Base-by-base conservation (phyloP, 2,888 invertebrate species). In the Holacanthella duospinosa region DNA sequence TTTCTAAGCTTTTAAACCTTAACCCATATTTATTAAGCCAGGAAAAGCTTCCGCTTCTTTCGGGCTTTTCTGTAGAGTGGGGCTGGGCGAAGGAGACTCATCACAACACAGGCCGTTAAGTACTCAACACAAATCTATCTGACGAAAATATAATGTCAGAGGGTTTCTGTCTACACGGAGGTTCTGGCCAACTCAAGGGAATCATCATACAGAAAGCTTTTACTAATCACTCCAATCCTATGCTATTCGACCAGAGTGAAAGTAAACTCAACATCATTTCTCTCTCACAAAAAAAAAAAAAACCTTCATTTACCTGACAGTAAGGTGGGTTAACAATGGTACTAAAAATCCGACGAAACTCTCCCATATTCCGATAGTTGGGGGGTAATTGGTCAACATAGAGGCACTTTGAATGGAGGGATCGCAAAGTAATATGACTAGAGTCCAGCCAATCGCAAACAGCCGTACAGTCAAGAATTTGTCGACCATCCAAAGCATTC, bases 221-320 rank as follows among this genome's bases (percentile, higher is more conserved):
- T n/a, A n/a, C n/a, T n/a, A n/a, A n/a, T n/a, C n/a, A n/a, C n/a
- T n/a, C n/a, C n/a, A n/a, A n/a, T n/a, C n/a, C n/a, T n/a, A n/a
- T n/a, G n/a, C n/a, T n/a, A n/a, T n/a, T n/a, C n/a, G n/a, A n/a
- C n/a, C n/a, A n/a, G n/a, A n/a, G n/a, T n/a, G n/a, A n/a, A n/a
- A n/a, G n/a, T n/a, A n/a, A n/a, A n/a, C n/a, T n/a, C n/a, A n/a
- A n/a, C n/a, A n/a, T n/a, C n/a, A n/a, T n/a, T n/a, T n/a, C n/a
- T n/a, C n/a, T n/a, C n/a, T n/a, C n/a, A n/a, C n/a, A n/a, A n/a
- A n/a, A n/a, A n/a, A n/a, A n/a, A n/a, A n/a, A n/a, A n/a, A n/a
- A n/a, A n/a, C n/a, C n/a, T n/a, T n/a, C n/a, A n/a, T n/a, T n/a
- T 72, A 81, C 80, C 77, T 81, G 81, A 70, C 81, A 81, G 70